A percentile compares a stretch with the other conserved stretches of the same genome.
phyloP scores from a whole-genome alignment of 2,888 invertebrate genomes.

The Macaria notata region DNA sequence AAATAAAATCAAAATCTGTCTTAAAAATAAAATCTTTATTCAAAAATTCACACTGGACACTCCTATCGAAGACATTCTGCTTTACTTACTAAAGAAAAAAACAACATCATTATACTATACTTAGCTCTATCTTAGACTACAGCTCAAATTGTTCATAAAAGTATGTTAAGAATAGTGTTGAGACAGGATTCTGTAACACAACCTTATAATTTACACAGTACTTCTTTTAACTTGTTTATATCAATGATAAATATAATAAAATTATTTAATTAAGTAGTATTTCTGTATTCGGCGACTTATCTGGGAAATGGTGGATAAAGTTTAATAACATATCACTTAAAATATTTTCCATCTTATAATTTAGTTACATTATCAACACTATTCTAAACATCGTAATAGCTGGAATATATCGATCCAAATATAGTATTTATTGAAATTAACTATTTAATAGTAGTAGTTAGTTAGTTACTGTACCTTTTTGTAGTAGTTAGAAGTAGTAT shows the following conservation, averaged over 20 bases:
- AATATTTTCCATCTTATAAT: too few relatives aligned
- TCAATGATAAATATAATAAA: too few relatives aligned
- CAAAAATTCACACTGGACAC: conserved; percentile 71
- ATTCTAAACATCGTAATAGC: conserved; percentile 25
- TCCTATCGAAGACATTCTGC: conserved; percentile 63
- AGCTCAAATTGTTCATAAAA: conserved; percentile 56
- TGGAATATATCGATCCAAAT: conserved; percentile 11
- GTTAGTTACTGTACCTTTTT: too few relatives aligned
- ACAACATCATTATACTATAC: conserved; percentile 48
- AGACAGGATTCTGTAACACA: neutral
- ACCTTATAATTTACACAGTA: too few relatives aligned
- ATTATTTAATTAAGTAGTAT: too few relatives aligned
- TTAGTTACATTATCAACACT: conserved; percentile 2
- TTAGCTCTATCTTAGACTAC: conserved; percentile 36
- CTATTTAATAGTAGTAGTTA: too few relatives aligned
- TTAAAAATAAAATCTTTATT: conserved; percentile 78
- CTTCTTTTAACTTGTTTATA: too few relatives aligned
- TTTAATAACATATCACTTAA: too few relatives aligned
- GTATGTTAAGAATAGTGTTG: conserved; percentile 16
- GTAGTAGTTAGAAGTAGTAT: too few relatives aligned
- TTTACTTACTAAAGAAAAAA: conserved; percentile 61
- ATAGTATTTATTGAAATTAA: neutral
- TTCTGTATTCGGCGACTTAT: too few relatives aligned
- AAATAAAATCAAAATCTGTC: conserved; percentile 9
- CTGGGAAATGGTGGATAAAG: too few relatives aligned